Base-by-base conservation (phyloP, 2,113 vertebrate species). In the Taxidea taxus region DNA sequence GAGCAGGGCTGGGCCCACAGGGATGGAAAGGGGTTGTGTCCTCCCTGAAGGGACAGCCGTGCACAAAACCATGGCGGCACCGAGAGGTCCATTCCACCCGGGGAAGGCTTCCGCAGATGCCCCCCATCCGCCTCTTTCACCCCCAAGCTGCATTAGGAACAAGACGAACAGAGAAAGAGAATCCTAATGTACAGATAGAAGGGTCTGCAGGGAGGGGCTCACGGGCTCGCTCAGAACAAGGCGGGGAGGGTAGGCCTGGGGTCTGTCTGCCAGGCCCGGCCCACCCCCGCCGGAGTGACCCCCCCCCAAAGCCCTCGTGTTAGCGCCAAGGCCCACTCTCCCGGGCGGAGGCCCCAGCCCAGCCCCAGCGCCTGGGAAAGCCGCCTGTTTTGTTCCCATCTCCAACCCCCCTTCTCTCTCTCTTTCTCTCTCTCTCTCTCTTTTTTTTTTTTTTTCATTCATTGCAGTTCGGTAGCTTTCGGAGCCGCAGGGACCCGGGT, bases 301-400 rank as follows among this genome's bases (percentile, higher is more conserved):
- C 39, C 74, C 80, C 21, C 70, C 42, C 81, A 18, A 64, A 86
- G 68, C 83, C 92, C 84, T 62, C 54, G n/a, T 60, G 85, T 78
- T 34, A 96, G 93, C 72, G 86, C 93, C 97, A 93, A 97, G 93
- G 95, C 96, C 91, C 80, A 47, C 78, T 95, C 86, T 94, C 89
- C 88, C 81, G 80, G 74, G 86, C 94, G 1, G 96, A 97, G 97
- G 97, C 97, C 97, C 95, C 97, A 94, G 90, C 92, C 90, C 97
- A 86, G 95, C 77, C 90, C 92, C 89, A 83, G 96, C 80, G 97
- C 97, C 96, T 96, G 97, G 98, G 98, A 97, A 97, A 97, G 96
- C 97, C 97, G 95, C 96, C 91, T 96, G 98, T 98, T 98, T 98
- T 98, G 97, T 98, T 97, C 97, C 97, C 97, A 97, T 97, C 86